Evolutionary conservation across 2,797 vertebrate species (phyloP).

Genomic region (Nannoperca obscura): DNA sequence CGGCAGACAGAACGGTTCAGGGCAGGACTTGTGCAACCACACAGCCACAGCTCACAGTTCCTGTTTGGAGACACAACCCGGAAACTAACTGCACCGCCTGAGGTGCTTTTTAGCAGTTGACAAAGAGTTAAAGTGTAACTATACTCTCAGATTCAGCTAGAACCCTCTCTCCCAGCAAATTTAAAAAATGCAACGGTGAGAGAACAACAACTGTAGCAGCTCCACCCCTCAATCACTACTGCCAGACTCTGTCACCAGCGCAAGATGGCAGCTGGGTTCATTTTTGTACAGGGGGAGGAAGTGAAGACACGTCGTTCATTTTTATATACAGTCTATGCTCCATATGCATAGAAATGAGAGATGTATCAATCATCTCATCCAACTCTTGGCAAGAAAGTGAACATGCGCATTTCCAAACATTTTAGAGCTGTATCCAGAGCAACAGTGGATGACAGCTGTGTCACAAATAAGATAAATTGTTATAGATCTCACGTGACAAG

Average conservation of each 20-base stretch:
- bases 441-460: constrained; percentile 24
- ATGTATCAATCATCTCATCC: not conserved
- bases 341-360: not conserved
- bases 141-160: no score
- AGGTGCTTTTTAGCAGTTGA: not conserved
- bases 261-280: no score
- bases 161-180: no score
- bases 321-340: not conserved
- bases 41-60: constrained; percentile 6
- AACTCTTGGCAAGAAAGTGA: not conserved
- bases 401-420: not conserved
- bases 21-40: constrained; percentile 20
- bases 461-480: constrained; percentile 3
- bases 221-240: no score
- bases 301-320: no score
- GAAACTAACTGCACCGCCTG: not conserved
- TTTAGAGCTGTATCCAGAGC: not conserved
- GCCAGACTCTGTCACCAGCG: no score
- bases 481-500: constrained; percentile 21
- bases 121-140: not conserved
- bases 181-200: no score
- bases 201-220: no score
- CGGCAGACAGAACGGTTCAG: constrained; percentile 23
- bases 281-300: no score
- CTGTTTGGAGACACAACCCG: not conserved